These are phyloP conservation scores for Callorhinus ursinus DNA, from an alignment of 2,113 vertebrate genomes.

Conservation along the genomic window DNA sequence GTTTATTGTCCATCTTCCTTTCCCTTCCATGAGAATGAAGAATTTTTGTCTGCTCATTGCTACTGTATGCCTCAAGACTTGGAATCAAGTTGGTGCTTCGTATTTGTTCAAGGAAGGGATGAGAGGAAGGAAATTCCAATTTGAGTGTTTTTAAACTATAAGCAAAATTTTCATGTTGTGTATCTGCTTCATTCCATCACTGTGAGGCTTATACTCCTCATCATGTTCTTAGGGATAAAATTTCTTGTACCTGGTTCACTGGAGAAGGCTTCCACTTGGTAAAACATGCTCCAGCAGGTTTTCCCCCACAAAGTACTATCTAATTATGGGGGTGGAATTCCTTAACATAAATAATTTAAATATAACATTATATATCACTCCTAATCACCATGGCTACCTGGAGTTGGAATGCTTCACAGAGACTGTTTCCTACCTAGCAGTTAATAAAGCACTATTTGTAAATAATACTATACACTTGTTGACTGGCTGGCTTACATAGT, in stretches of 20 bases:
- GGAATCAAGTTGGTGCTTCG: background rate
- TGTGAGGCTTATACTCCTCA: background rate
- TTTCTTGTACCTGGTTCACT: background rate
- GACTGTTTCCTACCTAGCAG: background rate
- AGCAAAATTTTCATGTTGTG: background rate
- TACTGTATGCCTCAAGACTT: background rate
- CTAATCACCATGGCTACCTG: background rate
- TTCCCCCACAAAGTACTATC: background rate
- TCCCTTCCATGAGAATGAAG: background rate
- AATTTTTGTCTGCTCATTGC: background rate
- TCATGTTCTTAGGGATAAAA: background rate
- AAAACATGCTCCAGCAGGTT: background rate
- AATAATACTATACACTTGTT: background rate
- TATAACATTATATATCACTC: background rate
- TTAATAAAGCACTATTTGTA: background rate
- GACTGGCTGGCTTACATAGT: background rate
- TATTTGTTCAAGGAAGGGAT: background rate
- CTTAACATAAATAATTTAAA: conserved; percentile 16
- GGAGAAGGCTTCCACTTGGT: background rate
- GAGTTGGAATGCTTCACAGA: background rate
- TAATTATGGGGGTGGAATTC: background rate
- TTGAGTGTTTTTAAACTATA: background rate
- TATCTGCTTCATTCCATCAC: background rate
- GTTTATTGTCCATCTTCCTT: background rate
- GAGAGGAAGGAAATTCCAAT: background rate